These are phyloP conservation scores for Villa cingulata DNA, from an alignment of 2,888 invertebrate species.

Conservation along the genomic window DNA sequence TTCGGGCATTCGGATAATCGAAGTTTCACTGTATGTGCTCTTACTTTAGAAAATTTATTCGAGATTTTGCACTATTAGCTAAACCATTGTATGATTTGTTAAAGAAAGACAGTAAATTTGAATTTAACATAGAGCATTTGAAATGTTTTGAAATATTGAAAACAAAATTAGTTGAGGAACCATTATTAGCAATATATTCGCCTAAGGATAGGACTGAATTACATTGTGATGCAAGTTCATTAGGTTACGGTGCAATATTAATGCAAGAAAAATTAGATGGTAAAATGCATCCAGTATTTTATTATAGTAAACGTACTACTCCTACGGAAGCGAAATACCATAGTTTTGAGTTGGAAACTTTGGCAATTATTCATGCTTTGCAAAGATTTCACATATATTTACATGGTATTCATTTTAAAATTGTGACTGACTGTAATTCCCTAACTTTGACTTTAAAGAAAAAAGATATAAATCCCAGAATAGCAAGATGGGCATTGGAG, in stretches of 20 bases:
- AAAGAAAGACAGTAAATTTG: background rate
- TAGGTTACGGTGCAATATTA: conserved; percentile 23
- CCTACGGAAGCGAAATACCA: conserved; percentile 20
- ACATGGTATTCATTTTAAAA: conserved; percentile 19
- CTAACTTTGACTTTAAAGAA: conserved; percentile 20
- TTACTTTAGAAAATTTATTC: conserved; percentile 3
- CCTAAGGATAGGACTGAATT: conserved; percentile 23
- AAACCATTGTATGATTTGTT: conserved; percentile 3
- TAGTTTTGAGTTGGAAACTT: conserved; percentile 24
- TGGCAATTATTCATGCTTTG: conserved; percentile 18
- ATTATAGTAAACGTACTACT: conserved; percentile 23
- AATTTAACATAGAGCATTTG: background rate
- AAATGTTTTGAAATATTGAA: background rate
- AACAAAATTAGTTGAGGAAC: conserved; percentile 3
- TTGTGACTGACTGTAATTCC: conserved; percentile 22
- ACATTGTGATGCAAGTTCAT: conserved; percentile 24
- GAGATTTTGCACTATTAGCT: background rate
- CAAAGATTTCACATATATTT: conserved; percentile 19
- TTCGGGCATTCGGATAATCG: too few relatives aligned
- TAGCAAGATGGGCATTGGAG: conserved; percentile 20
- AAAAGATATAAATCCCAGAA: conserved; percentile 21
- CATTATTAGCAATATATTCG: conserved; percentile 20
- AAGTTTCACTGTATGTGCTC: too few relatives aligned
- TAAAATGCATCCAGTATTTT: conserved; percentile 22
- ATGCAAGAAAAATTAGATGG: conserved; percentile 21